Percentiles rank a stretch among this genome's conserved stretches.
Conservation (phyloP, 2,888 invertebrate species). For the Micropterix aruncella region DNA sequence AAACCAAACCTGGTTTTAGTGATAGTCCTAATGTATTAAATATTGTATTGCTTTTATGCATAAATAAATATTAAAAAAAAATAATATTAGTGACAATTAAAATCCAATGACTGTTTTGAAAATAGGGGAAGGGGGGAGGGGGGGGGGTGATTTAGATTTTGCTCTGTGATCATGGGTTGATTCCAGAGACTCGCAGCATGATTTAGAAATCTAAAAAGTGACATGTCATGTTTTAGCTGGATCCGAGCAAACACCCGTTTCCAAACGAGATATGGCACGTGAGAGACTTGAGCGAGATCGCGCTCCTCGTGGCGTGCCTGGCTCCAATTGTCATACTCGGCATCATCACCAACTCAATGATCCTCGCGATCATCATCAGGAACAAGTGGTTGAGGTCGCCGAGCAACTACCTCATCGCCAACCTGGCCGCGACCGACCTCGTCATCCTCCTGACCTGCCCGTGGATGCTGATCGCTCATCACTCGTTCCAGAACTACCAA, state of each 20-base stretch:
- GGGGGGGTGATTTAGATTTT: too few relatives aligned
- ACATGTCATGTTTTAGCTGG: neutral
- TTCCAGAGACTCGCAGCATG: too few relatives aligned
- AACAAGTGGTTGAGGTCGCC: slow-evolving; percentile 51
- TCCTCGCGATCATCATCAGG: slow-evolving; percentile 46
- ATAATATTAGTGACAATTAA: too few relatives aligned
- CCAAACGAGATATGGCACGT: slow-evolving; percentile 53
- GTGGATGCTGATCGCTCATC: slow-evolving; percentile 58
- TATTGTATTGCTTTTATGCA: too few relatives aligned
- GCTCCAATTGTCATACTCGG: slow-evolving; percentile 48
- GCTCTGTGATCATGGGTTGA: too few relatives aligned
- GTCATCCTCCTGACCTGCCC: slow-evolving; percentile 54
- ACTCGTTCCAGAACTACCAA: slow-evolving; percentile 67
- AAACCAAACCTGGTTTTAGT: too few relatives aligned
- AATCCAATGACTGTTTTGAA: too few relatives aligned
- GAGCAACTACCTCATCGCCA: slow-evolving; percentile 58
- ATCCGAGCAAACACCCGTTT: slow-evolving; percentile 19
- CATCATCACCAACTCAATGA: slow-evolving; percentile 48
- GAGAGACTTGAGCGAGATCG: slow-evolving; percentile 42
- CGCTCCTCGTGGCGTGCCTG: slow-evolving; percentile 43
- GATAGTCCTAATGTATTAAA: too few relatives aligned
- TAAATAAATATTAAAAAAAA: too few relatives aligned
- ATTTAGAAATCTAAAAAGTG: too few relatives aligned
- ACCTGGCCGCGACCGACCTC: slow-evolving; percentile 60
- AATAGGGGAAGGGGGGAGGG: too few relatives aligned